A percentile compares a stretch with the other conserved stretches of the same genome.
Conservation (phyloP, 2,888 invertebrate species). For the Stenotaenia linearis region DNA sequence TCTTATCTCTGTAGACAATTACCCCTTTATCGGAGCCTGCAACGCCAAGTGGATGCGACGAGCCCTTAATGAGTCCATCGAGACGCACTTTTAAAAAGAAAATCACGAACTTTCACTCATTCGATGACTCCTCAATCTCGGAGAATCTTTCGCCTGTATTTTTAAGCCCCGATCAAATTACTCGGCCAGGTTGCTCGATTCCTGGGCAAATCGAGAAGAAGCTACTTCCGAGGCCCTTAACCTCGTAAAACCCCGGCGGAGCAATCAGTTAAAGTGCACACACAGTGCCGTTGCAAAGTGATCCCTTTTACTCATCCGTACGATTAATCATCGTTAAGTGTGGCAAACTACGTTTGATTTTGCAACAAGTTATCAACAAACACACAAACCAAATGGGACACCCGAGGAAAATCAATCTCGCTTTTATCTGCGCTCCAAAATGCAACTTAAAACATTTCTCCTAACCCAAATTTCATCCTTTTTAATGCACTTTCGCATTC, state of each 20-base stretch:
- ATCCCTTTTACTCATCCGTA: slow-evolving; percentile 12
- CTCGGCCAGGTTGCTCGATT: not conserved
- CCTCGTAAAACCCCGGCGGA: not conserved
- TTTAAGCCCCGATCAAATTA: slow-evolving; percentile 4
- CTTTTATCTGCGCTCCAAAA: not conserved
- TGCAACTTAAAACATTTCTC: not conserved
- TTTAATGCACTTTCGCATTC: not conserved
- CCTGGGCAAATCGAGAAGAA: not conserved
- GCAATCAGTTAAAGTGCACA: slow-evolving; percentile 18
- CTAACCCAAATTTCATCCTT: not conserved
- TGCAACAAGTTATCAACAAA: slow-evolving; percentile 26
- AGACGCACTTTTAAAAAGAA: slow-evolving; percentile 2
- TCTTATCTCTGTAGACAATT: slow-evolving; percentile 10
- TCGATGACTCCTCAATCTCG: not conserved
- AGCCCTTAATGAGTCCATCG: slow-evolving; percentile 26
- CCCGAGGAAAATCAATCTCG: slow-evolving; percentile 6
- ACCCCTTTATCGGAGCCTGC: not conserved
- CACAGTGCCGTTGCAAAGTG: not conserved
- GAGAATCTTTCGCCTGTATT: not conserved
- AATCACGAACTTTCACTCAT: slow-evolving; percentile 24
- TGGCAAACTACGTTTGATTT: slow-evolving; percentile 5
- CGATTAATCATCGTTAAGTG: slow-evolving; percentile 20
- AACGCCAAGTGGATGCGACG: slow-evolving; percentile 8
- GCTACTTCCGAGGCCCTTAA: not conserved
- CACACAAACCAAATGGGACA: slow-evolving; percentile 20